Conservation (phyloP, 1,140 invertebrate species). For the Caenorhabditis brenneri region DNA sequence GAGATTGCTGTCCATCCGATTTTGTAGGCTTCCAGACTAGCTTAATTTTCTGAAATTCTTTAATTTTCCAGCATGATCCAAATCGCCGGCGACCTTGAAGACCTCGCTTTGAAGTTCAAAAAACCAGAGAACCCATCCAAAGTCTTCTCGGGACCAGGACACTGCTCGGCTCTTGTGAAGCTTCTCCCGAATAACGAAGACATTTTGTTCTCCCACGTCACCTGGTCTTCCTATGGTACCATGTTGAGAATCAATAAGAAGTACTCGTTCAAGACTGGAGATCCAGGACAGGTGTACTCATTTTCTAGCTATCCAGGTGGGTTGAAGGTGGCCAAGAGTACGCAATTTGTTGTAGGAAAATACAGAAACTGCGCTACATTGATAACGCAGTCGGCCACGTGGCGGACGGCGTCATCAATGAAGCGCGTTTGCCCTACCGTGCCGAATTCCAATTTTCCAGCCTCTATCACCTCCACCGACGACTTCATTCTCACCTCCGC, state of each 20-base stretch:
- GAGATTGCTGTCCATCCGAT: slow-evolving; percentile 72
- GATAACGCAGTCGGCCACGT: no score
- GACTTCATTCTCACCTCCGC: slow-evolving; percentile 52
- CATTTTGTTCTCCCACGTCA: slow-evolving; percentile 77
- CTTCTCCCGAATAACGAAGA: slow-evolving; percentile 73
- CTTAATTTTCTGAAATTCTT: background rate
- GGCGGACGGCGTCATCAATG: no score
- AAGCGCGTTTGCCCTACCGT: background rate
- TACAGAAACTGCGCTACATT: background rate
- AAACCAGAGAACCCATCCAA: slow-evolving; percentile 56
- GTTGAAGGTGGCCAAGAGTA: no score
- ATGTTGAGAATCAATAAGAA: slow-evolving; percentile 88
- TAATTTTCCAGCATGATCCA: slow-evolving; percentile 68
- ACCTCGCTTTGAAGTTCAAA: slow-evolving; percentile 74
- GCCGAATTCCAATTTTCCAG: background rate
- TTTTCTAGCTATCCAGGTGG: slow-evolving; percentile 78
- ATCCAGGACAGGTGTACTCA: slow-evolving; percentile 62
- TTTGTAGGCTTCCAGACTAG: slow-evolving; percentile 1
- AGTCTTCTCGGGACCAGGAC: slow-evolving; percentile 69
- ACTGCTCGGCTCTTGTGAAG: slow-evolving; percentile 76
- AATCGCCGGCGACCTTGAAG: slow-evolving; percentile 80
- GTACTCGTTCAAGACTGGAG: slow-evolving; percentile 78
- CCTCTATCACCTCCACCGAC: slow-evolving; percentile 46
- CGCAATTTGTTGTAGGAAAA: no score
- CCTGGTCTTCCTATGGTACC: slow-evolving; percentile 79